Evolutionary conservation across 2,888 invertebrate species (phyloP).

Genomic region (Amblyjoppa proteus): DNA sequence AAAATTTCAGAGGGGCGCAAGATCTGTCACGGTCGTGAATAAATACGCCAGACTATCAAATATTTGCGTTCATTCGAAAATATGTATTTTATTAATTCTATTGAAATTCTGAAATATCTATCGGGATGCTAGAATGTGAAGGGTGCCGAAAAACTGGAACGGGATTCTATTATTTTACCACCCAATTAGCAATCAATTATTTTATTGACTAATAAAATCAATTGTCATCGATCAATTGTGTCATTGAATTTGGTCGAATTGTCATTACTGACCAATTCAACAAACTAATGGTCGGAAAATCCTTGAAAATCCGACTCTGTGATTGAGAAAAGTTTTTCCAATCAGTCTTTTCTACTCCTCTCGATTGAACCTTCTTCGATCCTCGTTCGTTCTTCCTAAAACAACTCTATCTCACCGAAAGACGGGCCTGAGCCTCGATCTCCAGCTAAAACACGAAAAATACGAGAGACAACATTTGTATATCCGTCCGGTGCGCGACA

Average conservation of each 20-base stretch:
- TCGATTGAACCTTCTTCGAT: neutral
- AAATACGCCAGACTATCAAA: no score
- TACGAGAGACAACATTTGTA: neutral
- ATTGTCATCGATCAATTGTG: neutral
- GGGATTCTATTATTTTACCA: no score
- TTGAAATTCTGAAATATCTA: no score
- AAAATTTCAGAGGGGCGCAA: no score
- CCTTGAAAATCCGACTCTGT: neutral
- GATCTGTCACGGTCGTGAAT: no score
- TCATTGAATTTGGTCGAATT: neutral
- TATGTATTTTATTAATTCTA: no score
- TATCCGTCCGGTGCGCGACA: no score
- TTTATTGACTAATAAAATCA: no score
- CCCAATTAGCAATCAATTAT: neutral
- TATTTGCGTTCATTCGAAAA: no score
- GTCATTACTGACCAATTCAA: slow-evolving; percentile 8
- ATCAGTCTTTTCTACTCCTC: neutral
- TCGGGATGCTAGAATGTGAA: no score
- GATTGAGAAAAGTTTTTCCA: neutral
- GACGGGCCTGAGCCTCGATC: neutral
- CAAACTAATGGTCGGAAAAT: slow-evolving; percentile 1
- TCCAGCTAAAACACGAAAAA: neutral
- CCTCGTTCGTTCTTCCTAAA: neutral
- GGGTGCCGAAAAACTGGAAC: no score
- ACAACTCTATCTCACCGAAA: neutral